Evolutionary conservation across 2,797 vertebrate genomes (phyloP), one percentile per base, ranked within the genome.

Genomic region (Ataeniobius toweri): DNA sequence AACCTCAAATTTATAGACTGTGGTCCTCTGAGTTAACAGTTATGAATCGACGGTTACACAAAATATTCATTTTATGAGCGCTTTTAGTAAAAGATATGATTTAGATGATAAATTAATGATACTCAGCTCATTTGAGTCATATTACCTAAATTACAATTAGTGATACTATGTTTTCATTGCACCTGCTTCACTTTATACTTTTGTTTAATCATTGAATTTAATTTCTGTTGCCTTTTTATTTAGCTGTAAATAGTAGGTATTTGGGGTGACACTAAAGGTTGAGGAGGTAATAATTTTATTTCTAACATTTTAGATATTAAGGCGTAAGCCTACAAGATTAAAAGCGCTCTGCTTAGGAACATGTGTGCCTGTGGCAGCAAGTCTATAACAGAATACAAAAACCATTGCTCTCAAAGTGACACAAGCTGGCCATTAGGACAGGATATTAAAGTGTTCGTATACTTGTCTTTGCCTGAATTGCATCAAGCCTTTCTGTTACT

Each of bases 11-110:
- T 8, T 83, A 61, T 82, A 78, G 82, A 82, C 82, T 85, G 76
- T 88, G 75, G 71, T 87, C 61, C 51, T 74, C 53, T 82, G 63
- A 84, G 56, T 89, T 88, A 90, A 84, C 88, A 92, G 91, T 92
- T 88, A 84, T 85, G 18, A 86, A 46, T 77, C 61, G 75, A 71
- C 48, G 63, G 67, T 55, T 44, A 82, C 75, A 82, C 59, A 68
- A 77, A 82, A 80, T 78, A 80, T 36, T 80, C 70, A 56, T 79
- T 48, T 77, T 24, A 65, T 41, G 28, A 39, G 80, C 48, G 73
- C 46, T 77, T 86, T 28, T 46, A 26, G 7, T 75, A 28, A 65
- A 13, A 41, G 22, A 82, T 79, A 72, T 75, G 78, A 16, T 53
- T 76, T 67, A 71, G 20, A 65, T 50, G 39, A 41, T 79, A 20